phyloP scores from a whole-genome alignment of 2,113 vertebrate genomes.

The Pristiophorus japonicus region DNA sequence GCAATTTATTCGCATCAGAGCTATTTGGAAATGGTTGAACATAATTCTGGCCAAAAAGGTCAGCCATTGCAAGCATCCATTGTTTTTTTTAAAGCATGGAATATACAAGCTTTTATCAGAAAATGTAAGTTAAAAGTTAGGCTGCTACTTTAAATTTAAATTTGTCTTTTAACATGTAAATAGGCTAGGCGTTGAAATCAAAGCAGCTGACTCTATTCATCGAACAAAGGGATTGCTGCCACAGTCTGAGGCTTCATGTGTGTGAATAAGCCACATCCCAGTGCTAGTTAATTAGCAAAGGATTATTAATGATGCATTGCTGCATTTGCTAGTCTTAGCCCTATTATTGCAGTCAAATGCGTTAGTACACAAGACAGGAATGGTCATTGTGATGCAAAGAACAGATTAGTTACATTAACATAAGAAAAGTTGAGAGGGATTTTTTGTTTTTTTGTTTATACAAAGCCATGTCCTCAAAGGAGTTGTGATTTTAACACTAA shows the following conservation, averaged over 20 bases:
- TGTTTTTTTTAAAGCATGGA: background rate
- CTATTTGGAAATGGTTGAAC: background rate
- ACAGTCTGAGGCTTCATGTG: slow-evolving; percentile 43
- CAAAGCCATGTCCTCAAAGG: slow-evolving; percentile 28
- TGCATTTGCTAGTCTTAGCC: slow-evolving; percentile 35
- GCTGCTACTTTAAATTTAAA: slow-evolving; percentile 42
- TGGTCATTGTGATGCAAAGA: slow-evolving; percentile 36
- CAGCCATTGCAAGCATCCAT: background rate
- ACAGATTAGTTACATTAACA: slow-evolving; percentile 36
- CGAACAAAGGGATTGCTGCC: slow-evolving; percentile 48
- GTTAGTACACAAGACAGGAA: slow-evolving; percentile 33
- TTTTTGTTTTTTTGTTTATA: slow-evolving; percentile 37
- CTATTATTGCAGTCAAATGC: slow-evolving; percentile 45
- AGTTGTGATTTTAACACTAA: slow-evolving; percentile 26
- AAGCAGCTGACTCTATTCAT: slow-evolving; percentile 45
- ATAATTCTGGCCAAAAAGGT: background rate
- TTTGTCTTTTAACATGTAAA: slow-evolving; percentile 34
- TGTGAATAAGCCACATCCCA: slow-evolving; percentile 43
- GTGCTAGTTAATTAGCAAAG: slow-evolving; percentile 40
- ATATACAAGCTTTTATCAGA: slow-evolving; percentile 30
- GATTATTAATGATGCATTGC: slow-evolving; percentile 37
- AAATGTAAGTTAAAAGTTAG: slow-evolving; percentile 18
- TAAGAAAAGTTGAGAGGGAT: slow-evolving; percentile 26
- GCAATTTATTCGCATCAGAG: background rate
- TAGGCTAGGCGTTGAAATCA: slow-evolving; percentile 43